phyloP scores from a whole-genome alignment of 2,888 invertebrate genomes.

The Macaria notata region DNA sequence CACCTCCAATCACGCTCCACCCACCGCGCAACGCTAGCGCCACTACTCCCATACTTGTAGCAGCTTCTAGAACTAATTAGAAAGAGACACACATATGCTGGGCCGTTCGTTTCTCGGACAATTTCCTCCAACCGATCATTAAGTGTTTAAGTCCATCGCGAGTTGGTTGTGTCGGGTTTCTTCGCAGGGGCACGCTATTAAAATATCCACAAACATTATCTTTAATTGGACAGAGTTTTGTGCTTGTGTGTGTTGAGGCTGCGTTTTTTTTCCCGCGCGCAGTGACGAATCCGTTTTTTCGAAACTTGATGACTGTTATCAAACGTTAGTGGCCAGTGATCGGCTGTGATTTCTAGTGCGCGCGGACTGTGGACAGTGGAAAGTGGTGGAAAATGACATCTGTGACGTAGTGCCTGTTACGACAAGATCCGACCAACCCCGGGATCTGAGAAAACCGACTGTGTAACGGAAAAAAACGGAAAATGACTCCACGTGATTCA shows the following conservation, averaged over 20 bases:
- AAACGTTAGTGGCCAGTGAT: slow-evolving; percentile 68
- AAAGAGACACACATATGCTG: slow-evolving; percentile 64
- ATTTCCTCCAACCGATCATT: slow-evolving; percentile 82
- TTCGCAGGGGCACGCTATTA: slow-evolving; percentile 80
- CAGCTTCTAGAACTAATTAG: slow-evolving; percentile 62
- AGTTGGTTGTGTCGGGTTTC: slow-evolving; percentile 82
- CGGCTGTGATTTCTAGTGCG: slow-evolving; percentile 57
- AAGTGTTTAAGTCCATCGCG: slow-evolving; percentile 81
- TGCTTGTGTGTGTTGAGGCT: slow-evolving; percentile 73
- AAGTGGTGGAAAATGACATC: slow-evolving; percentile 69
- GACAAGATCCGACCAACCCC: slow-evolving; percentile 21
- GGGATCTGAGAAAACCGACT: slow-evolving; percentile 37
- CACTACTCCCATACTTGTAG: slow-evolving; percentile 67
- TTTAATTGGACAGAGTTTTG: slow-evolving; percentile 81
- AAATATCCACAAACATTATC: slow-evolving; percentile 82
- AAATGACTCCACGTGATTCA: slow-evolving; percentile 73
- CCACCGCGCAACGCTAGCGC: slow-evolving; percentile 59
- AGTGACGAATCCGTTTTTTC: slow-evolving; percentile 76
- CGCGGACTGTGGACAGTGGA: slow-evolving; percentile 38
- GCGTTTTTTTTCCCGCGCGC: slow-evolving; percentile 62
- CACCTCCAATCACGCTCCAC: slow-evolving; percentile 58
- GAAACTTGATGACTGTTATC: slow-evolving; percentile 77
- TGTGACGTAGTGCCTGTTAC: slow-evolving; percentile 60
- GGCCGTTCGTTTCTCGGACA: slow-evolving; percentile 80
- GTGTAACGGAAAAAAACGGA: slow-evolving; percentile 46